Percentiles rank a stretch among this genome's conserved stretches.
Conservation (phyloP, 92 coral and sea anemone genomes). For the Zoanthus sansibaricus region DNA sequence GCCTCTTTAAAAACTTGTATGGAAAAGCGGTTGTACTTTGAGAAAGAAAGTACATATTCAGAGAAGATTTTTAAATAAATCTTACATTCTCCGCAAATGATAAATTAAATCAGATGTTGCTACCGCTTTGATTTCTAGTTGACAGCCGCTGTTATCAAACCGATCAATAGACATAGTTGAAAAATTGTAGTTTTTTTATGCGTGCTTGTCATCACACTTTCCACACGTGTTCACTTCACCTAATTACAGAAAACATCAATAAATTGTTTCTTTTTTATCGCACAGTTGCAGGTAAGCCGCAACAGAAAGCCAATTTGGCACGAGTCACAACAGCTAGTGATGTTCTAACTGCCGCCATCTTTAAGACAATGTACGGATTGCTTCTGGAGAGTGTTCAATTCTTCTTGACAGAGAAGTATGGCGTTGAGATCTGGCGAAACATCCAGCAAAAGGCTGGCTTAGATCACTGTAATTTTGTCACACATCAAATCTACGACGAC, state of each 20-base stretch:
- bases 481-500: constrained; percentile 79
- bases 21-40: too few relatives aligned
- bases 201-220: not conserved
- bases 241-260: not conserved
- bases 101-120: too few relatives aligned
- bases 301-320: not conserved
- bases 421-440: constrained; percentile 70
- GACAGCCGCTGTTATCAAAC: constrained; percentile 10
- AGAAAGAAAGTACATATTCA: too few relatives aligned
- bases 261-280: not conserved
- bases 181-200: not conserved
- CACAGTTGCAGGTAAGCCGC: not conserved
- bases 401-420: constrained; percentile 72
- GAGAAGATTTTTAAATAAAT: too few relatives aligned
- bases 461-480: constrained; percentile 63
- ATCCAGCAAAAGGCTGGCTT: constrained; percentile 69
- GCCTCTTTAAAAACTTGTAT: too few relatives aligned
- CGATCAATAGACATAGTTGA: not conserved
- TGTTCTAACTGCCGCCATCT: not conserved
- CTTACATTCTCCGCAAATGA: too few relatives aligned
- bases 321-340: not conserved
- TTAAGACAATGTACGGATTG: constrained; percentile 72
- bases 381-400: constrained; percentile 75
- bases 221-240: not conserved
- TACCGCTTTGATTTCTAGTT: not conserved